These are phyloP conservation scores for Sinonovacula constricta DNA, from an alignment of 1,140 invertebrate genomes.

Conservation along the genomic window DNA sequence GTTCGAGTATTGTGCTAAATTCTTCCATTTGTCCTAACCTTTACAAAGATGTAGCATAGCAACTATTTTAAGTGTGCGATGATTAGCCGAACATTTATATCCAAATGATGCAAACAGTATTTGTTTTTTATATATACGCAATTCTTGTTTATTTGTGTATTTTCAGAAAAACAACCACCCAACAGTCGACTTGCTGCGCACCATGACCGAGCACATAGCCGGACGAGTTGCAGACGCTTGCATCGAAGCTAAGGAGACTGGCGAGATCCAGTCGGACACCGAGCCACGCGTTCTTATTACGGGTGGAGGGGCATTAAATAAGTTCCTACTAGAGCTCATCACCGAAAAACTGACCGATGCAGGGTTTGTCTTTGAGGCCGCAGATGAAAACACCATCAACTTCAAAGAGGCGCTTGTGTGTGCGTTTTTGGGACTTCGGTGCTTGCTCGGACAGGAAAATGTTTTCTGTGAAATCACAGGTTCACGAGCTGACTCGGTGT, in stretches of 20 bases:
- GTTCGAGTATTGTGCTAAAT: too few relatives aligned
- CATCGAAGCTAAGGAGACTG: constrained; percentile 9
- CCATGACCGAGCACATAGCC: constrained; percentile 69
- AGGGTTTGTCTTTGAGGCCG: constrained; percentile 60
- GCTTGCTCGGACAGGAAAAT: constrained; percentile 69
- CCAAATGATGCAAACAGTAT: too few relatives aligned
- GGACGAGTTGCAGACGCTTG: constrained; percentile 61
- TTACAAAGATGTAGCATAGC: too few relatives aligned
- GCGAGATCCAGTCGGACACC: not conserved
- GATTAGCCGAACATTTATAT: too few relatives aligned
- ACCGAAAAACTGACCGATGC: constrained; percentile 52
- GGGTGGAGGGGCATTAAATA: constrained; percentile 73
- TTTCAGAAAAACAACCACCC: constrained; percentile 58
- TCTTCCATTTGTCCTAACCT: too few relatives aligned
- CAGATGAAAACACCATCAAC: constrained; percentile 69
- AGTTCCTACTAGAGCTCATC: constrained; percentile 62
- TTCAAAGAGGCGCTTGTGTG: constrained; percentile 75
- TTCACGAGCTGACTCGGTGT: constrained; percentile 60
- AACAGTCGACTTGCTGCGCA: constrained; percentile 64
- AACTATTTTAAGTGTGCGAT: too few relatives aligned
- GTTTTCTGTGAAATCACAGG: constrained; percentile 67
- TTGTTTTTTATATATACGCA: too few relatives aligned
- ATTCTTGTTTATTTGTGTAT: constrained; percentile 11
- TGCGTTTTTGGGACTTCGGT: constrained; percentile 72
- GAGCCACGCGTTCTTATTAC: constrained; percentile 65